Conservation (phyloP, 1,140 invertebrate species). For the Nylanderia fulva region DNA sequence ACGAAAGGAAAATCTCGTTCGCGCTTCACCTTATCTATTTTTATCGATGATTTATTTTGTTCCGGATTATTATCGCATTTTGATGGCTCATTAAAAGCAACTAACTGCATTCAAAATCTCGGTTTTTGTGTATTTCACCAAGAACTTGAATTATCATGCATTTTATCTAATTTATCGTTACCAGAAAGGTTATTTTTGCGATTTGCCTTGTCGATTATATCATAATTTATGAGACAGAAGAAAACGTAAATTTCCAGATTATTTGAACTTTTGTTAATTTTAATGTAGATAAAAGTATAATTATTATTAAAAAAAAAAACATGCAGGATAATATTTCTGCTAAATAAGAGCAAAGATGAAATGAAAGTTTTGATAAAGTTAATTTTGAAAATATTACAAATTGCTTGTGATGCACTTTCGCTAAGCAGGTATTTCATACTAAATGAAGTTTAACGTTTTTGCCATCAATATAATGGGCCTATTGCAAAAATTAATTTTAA, state of each 20-base stretch:
- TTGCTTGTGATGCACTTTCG: not conserved
- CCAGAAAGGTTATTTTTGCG: not conserved
- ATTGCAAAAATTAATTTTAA: conserved; percentile 35
- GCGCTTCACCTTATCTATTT: conserved; percentile 28
- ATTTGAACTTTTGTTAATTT: not conserved
- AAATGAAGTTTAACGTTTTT: conserved; percentile 17
- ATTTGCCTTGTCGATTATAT: conserved; percentile 12
- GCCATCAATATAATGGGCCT: not conserved
- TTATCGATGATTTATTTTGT: conserved; percentile 35
- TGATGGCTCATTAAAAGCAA: conserved; percentile 23
- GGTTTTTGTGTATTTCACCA: not conserved
- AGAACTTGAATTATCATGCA: not conserved
- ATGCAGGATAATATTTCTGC: not conserved
- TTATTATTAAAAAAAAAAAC: conserved; percentile 4
- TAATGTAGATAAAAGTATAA: not conserved
- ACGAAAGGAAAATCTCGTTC: conserved; percentile 38
- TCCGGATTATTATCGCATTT: conserved; percentile 36
- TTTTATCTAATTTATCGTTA: not conserved
- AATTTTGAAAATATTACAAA: not conserved
- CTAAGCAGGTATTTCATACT: not conserved
- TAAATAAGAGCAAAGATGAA: not conserved
- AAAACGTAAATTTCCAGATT: not conserved
- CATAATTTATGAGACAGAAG: not conserved
- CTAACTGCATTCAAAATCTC: conserved; percentile 11
- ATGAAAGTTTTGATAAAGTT: not conserved